Conservation (phyloP, 2,113 vertebrate genomes). For the Pseudopipra pipra region DNA sequence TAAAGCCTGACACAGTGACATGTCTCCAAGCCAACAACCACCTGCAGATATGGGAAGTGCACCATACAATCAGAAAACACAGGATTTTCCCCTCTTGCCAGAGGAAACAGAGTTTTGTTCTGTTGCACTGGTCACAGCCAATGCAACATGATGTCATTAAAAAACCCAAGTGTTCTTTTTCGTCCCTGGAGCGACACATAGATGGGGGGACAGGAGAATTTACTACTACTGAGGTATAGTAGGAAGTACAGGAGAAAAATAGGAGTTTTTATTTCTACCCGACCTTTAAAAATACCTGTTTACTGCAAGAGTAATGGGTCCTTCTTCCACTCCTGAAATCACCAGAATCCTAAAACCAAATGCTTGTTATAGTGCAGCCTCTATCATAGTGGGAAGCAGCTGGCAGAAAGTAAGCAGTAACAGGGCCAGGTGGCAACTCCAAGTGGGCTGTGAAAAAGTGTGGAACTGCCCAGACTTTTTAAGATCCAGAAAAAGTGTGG, state of each 20-base stretch:
- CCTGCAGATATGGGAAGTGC: background rate
- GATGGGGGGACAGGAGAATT: background rate
- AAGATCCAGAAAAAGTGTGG: background rate
- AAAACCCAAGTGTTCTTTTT: background rate
- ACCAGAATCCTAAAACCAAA: background rate
- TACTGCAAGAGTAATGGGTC: background rate
- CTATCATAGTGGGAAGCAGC: background rate
- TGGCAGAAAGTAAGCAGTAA: background rate
- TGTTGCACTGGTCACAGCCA: background rate
- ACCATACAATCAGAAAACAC: background rate
- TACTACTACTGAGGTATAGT: background rate
- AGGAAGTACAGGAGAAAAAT: background rate
- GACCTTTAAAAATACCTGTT: background rate
- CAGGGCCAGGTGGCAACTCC: background rate
- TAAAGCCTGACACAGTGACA: background rate
- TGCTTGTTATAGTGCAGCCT: background rate
- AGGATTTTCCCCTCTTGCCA: background rate
- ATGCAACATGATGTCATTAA: background rate
- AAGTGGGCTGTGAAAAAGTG: background rate
- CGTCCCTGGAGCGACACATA: background rate
- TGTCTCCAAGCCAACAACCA: background rate
- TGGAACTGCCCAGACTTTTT: background rate
- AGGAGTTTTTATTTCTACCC: background rate
- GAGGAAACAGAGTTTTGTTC: background rate
- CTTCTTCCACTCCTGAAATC: background rate